These are phyloP conservation scores for Nycticryphes semicollaris DNA, from an alignment of 2,113 vertebrate genomes.

Conservation along the genomic window DNA sequence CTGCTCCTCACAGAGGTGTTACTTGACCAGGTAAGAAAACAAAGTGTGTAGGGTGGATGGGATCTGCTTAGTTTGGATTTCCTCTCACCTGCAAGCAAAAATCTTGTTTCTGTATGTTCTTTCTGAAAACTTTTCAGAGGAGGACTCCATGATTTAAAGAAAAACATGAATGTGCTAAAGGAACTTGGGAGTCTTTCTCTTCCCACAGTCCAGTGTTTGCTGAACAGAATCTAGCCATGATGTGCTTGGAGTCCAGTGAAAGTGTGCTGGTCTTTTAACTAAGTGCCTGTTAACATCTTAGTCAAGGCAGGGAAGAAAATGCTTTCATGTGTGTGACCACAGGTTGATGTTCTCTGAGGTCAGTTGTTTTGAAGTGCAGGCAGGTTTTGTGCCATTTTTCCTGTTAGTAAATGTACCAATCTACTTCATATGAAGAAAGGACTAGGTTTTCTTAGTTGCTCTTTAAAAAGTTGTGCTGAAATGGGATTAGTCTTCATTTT, in stretches of 20 bases:
- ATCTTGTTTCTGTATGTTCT: neutral
- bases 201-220: neutral
- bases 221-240: neutral
- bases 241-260: neutral
- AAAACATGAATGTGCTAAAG: neutral
- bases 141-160: neutral
- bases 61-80: neutral
- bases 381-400: neutral
- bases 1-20: neutral
- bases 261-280: neutral
- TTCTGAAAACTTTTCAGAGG: neutral
- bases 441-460: neutral
- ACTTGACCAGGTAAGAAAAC: neutral
- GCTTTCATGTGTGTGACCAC: neutral
- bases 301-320: neutral
- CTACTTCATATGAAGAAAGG: neutral
- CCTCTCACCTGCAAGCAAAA: neutral
- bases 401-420: neutral
- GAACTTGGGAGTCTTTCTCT: neutral
- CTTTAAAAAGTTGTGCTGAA: neutral
- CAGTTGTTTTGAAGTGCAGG: neutral
- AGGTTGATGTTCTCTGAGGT: neutral
- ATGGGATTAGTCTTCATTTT: neutral
- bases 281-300: neutral
- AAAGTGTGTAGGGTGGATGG: neutral